Evolutionary conservation across 2,888 invertebrate genomes (phyloP).

Genomic region (Phyto melanocephala): DNA sequence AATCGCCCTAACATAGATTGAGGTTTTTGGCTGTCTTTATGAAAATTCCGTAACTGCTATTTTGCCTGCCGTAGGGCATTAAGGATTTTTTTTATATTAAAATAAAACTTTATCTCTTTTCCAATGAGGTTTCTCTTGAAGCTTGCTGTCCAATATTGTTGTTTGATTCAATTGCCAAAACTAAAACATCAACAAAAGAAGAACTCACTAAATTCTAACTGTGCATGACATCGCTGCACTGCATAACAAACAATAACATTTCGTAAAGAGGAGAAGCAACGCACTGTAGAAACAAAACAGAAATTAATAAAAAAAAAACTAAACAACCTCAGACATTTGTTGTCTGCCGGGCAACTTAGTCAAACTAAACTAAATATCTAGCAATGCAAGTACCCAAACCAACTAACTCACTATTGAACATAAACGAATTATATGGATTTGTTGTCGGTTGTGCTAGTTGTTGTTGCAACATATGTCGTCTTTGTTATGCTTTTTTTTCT

Average conservation of each 20-base stretch:
- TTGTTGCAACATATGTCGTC: conserved; percentile 44
- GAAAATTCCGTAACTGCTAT: too few relatives aligned
- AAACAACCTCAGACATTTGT: conserved; percentile 63
- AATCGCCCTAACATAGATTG: too few relatives aligned
- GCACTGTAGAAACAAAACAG: conserved; percentile 6
- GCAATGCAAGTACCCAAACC: conserved; percentile 7
- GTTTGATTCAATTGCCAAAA: conserved; percentile 28
- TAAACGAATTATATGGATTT: conserved; percentile 45
- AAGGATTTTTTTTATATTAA: too few relatives aligned
- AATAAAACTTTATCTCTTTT: too few relatives aligned
- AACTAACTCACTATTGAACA: conserved; percentile 17
- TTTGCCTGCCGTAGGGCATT: too few relatives aligned
- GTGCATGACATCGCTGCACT: conserved; percentile 49
- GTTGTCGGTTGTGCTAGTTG: not conserved
- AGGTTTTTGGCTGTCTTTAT: too few relatives aligned
- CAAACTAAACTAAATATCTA: conserved; percentile 27
- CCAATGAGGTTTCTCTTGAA: too few relatives aligned
- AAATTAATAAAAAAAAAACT: conserved; percentile 13
- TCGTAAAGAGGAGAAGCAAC: conserved; percentile 42
- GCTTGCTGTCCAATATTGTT: not conserved
- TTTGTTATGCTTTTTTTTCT: conserved; percentile 53
- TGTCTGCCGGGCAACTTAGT: conserved; percentile 63
- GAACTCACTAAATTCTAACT: conserved; percentile 59
- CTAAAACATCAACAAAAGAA: conserved; percentile 42
- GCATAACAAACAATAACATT: conserved; percentile 30